A percentile compares a stretch with the other conserved stretches of the same genome.
Evolutionary conservation across 2,888 invertebrate species (phyloP).

Genomic region (Diaprepes abbreviatus): DNA sequence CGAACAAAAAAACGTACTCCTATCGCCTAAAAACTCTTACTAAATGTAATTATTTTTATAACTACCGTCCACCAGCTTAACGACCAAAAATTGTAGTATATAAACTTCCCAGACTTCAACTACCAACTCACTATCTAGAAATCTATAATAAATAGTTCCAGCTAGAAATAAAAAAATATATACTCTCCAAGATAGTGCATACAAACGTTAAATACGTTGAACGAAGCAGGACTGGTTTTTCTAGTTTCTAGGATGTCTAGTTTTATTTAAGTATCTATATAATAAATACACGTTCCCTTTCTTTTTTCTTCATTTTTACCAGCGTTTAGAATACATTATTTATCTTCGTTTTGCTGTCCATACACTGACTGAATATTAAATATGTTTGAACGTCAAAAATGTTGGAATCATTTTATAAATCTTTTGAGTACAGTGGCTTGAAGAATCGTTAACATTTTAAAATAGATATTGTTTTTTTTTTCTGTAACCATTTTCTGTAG

Average conservation of each 20-base stretch:
- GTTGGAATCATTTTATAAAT: no score
- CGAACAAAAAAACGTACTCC: no score
- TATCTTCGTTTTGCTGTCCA: slow-evolving; percentile 28
- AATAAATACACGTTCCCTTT: slow-evolving; percentile 44
- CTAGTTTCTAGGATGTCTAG: slow-evolving; percentile 45
- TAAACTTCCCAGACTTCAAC: background rate
- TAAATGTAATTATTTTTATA: no score
- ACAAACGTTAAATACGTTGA: slow-evolving; percentile 15
- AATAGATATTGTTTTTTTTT: no score
- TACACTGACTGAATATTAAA: slow-evolving; percentile 32
- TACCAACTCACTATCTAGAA: background rate
- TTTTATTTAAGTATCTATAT: slow-evolving; percentile 35
- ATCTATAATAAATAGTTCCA: slow-evolving; percentile 19
- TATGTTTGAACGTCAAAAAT: no score
- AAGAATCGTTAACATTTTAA: no score
- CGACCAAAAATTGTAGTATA: no score
- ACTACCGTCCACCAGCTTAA: no score
- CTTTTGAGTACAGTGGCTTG: no score
- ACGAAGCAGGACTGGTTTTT: slow-evolving; percentile 41
- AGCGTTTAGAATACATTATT: slow-evolving; percentile 38
- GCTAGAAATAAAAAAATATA: slow-evolving; percentile 2
- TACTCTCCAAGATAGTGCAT: slow-evolving; percentile 10
- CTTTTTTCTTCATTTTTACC: slow-evolving; percentile 34
- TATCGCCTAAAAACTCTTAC: no score
- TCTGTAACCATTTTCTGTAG: no score